Base-by-base conservation (phyloP, 2,797 vertebrate genomes). In the Gadopsis marmoratus region DNA sequence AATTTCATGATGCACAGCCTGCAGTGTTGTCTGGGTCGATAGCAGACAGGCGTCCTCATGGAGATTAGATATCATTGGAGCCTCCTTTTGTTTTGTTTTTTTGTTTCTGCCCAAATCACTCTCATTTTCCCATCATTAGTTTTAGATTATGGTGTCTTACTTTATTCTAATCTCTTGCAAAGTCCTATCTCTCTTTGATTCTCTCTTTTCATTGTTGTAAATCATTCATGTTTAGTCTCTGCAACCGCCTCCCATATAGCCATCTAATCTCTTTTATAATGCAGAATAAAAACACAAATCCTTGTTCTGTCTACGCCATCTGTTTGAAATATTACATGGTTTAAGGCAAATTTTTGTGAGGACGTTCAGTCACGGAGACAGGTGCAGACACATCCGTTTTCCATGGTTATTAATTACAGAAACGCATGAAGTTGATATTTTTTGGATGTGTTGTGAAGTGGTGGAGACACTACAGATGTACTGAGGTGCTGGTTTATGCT, bases 11-110 rank as follows among this genome's bases (percentile, higher is more conserved):
- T 74, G 83, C 86, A 65, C 72, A 86, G 62, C 41, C 84, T 74
- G 79, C 70, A 64, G 84, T 81, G 72, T 85, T 88, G 82, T 88
- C 80, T 88, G 83, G 70, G 83, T 91, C 76, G 66, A 93, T 88
- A 85, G 73, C 81, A 89, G 89, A 78, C 83, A 78, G 82, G 62
- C 74, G 26, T 84, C 79, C 83, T 85, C 67, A 54, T 73, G 79
- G 86, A 90, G 75, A 88, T 86, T 72, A 88, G 78, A 78, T 71
- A 55, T 83, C 71, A 78, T 70, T 76, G 67, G 68, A 84, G 74
- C 70, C 59, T 60, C 47, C 43, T 74, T 26, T 26, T 26, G 26
- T 26, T 26, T 85, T 81, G 48, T 76, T 63, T 62, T 54, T 37
- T 45, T 71, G 62, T 66, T 76, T 70, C 75, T 35, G 58, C 33